Percentiles rank a stretch among this genome's conserved stretches.
phyloP scores from a whole-genome alignment of 2,888 invertebrate genomes.

The Stomorhina lunata region DNA sequence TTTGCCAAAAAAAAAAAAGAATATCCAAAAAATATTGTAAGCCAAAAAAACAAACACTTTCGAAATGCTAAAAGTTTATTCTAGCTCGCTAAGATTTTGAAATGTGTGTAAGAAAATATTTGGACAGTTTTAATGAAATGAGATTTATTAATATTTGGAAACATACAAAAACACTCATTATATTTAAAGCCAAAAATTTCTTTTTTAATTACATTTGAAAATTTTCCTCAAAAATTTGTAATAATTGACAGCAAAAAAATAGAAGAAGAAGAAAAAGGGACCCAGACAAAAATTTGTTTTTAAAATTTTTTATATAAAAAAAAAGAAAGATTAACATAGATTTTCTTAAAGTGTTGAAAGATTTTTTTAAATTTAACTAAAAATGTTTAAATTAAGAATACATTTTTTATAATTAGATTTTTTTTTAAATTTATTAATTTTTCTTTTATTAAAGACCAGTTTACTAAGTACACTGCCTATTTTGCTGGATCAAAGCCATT shows the following conservation, averaged over 20 bases:
- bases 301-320: not conserved
- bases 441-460: conserved; percentile 83
- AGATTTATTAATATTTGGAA: conserved; percentile 63
- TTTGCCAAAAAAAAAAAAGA: conserved; percentile 70
- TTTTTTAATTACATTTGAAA: conserved; percentile 46
- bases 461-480: conserved; percentile 88
- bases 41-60: not conserved
- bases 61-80: conserved; percentile 39
- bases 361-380: not conserved
- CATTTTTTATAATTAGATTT: not conserved
- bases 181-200: conserved; percentile 23
- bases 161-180: conserved; percentile 2
- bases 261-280: conserved; percentile 26
- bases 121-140: conserved; percentile 60
- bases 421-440: not conserved
- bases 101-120: conserved; percentile 56
- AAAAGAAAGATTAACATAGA: not conserved
- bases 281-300: conserved; percentile 17
- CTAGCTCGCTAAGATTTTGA: conserved; percentile 28
- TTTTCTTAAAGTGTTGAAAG: not conserved
- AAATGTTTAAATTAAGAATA: not conserved
- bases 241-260: conserved; percentile 48
- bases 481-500: conserved; percentile 88
- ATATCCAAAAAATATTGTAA: conserved; percentile 32
- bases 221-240: conserved; percentile 19